phyloP scores from a whole-genome alignment of 1,140 invertebrate genomes.

The Trachymyrmex septentrionalis region DNA sequence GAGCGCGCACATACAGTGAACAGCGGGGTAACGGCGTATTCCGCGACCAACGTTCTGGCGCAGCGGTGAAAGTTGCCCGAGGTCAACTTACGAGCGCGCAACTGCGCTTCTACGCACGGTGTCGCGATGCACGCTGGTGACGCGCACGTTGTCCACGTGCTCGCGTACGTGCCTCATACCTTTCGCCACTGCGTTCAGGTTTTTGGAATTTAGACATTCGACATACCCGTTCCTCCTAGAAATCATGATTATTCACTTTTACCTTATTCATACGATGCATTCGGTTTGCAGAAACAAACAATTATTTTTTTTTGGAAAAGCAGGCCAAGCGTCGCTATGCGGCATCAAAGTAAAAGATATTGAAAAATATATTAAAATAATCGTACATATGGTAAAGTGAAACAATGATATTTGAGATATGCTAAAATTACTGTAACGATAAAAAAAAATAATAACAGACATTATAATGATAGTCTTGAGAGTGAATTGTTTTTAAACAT shows the following conservation, averaged over 20 bases:
- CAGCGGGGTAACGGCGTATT: constrained; percentile 64
- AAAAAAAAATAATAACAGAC: not conserved
- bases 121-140: not conserved
- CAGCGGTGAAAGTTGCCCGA: constrained; percentile 84
- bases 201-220: not conserved
- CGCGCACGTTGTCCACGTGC: constrained; percentile 43
- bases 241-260: constrained; percentile 1
- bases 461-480: not conserved
- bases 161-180: constrained; percentile 12
- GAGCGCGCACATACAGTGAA: constrained; percentile 63
- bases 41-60: constrained; percentile 68
- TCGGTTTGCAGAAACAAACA: too few relatives aligned
- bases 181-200: not conserved
- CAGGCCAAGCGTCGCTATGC: not conserved
- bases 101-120: constrained; percentile 39
- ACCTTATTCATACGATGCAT: too few relatives aligned
- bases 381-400: not conserved
- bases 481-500: constrained; percentile 7
- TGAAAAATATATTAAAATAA: not conserved
- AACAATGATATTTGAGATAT: not conserved
- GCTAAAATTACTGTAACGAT: not conserved
- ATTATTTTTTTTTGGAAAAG: not conserved
- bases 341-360: not conserved
- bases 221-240: not conserved
- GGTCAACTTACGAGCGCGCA: constrained; percentile 78